A percentile compares a stretch with the other conserved stretches of the same genome.
Conservation (phyloP, 2,113 vertebrate genomes). For the Chaetodon auriga region DNA sequence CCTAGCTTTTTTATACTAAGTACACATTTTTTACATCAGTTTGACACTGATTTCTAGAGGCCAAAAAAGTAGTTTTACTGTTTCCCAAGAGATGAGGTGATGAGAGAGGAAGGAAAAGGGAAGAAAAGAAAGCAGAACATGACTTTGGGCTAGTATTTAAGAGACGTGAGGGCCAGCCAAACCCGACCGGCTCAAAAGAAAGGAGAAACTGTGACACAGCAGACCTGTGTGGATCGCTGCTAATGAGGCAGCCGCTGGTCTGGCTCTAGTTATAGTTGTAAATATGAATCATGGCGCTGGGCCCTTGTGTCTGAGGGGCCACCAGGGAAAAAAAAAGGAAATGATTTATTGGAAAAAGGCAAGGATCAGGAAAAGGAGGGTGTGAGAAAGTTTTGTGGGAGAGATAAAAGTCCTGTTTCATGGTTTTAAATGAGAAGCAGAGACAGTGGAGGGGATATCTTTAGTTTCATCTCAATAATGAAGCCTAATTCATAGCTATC, state of each 20-base stretch:
- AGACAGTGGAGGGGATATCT: background rate
- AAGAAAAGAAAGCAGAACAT: background rate
- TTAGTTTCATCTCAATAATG: slow-evolving; percentile 6
- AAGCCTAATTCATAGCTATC: slow-evolving; percentile 8
- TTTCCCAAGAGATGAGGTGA: background rate
- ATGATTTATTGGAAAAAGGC: slow-evolving; percentile 40
- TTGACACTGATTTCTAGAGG: background rate
- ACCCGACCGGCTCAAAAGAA: background rate
- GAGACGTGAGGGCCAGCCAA: background rate
- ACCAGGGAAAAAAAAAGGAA: background rate
- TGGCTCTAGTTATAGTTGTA: slow-evolving; percentile 66
- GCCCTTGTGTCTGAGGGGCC: slow-evolving; percentile 44
- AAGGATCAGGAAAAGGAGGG: slow-evolving; percentile 28
- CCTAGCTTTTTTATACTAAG: background rate
- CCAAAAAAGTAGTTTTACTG: background rate
- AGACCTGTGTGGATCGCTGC: slow-evolving; percentile 39
- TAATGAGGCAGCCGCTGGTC: slow-evolving; percentile 65
- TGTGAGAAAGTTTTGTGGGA: slow-evolving; percentile 22
- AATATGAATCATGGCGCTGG: slow-evolving; percentile 68
- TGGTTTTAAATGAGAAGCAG: slow-evolving; percentile 21
- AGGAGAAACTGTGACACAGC: slow-evolving; percentile 48
- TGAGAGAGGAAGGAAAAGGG: background rate
- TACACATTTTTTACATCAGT: background rate
- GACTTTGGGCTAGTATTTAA: slow-evolving; percentile 10
- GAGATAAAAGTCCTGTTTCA: slow-evolving; percentile 38